Conservation (phyloP, 1,140 invertebrate species). For the Heliconius melpomene region DNA sequence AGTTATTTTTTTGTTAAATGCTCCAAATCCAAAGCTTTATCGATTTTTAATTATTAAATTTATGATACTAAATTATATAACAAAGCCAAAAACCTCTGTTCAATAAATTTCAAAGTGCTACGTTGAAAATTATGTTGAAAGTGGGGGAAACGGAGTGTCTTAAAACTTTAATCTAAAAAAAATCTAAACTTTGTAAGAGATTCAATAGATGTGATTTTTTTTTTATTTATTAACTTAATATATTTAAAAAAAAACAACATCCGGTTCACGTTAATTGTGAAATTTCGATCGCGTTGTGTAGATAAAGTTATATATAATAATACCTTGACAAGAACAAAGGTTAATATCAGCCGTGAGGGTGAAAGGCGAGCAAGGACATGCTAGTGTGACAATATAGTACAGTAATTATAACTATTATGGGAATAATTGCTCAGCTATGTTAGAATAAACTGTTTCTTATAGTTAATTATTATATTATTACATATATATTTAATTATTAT, state of each 20-base stretch:
- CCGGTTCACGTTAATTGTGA: constrained; percentile 17
- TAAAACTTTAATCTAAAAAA: too few relatives aligned
- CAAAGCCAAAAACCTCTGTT: too few relatives aligned
- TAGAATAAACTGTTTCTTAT: neutral
- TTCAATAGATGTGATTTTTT: too few relatives aligned
- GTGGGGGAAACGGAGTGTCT: too few relatives aligned
- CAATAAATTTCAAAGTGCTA: too few relatives aligned
- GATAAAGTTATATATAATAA: constrained; percentile 3
- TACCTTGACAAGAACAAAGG: constrained; percentile 34
- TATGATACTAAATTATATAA: too few relatives aligned
- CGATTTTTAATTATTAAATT: too few relatives aligned
- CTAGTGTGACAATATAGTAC: constrained; percentile 36
- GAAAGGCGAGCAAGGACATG: constrained; percentile 46
- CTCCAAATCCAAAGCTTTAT: too few relatives aligned
- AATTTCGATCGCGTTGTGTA: constrained; percentile 10
- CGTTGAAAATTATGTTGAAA: too few relatives aligned
- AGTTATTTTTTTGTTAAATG: too few relatives aligned
- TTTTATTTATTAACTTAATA: neutral
- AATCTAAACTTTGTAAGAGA: too few relatives aligned
- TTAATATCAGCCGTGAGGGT: constrained; percentile 38
- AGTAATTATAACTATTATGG: constrained; percentile 20
- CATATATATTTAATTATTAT: too few relatives aligned
- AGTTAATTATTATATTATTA: neutral
- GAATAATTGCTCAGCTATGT: constrained; percentile 18
- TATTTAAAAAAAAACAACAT: neutral